Conservation (phyloP, 2,113 vertebrate genomes). For the Neotragus pygmaeus region DNA sequence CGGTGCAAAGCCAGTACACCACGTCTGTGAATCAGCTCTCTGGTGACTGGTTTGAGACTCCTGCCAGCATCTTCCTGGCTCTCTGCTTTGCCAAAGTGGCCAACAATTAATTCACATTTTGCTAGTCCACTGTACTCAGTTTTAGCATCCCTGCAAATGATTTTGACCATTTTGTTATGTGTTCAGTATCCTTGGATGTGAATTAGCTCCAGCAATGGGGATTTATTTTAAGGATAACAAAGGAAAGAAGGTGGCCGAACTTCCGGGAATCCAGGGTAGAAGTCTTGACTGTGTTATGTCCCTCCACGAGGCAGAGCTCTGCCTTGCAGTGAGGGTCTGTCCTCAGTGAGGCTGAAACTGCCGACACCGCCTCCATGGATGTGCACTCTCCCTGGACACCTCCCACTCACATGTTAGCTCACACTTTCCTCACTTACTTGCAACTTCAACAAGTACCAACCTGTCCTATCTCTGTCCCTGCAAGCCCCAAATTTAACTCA, state of each 20-base stretch:
- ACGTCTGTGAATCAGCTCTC: not conserved
- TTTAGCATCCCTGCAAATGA: rapidly evolving
- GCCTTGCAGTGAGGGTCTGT: rapidly evolving
- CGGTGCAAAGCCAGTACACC: rapidly evolving
- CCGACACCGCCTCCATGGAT: rapidly evolving
- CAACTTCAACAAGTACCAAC: not conserved
- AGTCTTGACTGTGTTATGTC: rapidly evolving
- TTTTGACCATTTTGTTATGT: not conserved
- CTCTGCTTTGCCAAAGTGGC: not conserved
- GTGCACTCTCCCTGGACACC: rapidly evolving
- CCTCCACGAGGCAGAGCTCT: no score
- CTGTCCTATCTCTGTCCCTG: not conserved
- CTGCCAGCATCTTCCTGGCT: not conserved
- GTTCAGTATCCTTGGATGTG: not conserved
- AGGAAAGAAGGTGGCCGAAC: not conserved
- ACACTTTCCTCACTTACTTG: not conserved
- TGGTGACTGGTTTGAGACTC: not conserved
- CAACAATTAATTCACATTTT: not conserved
- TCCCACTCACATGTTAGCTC: not conserved
- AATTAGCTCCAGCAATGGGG: not conserved
- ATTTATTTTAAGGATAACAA: not conserved
- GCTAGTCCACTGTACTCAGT: rapidly evolving
- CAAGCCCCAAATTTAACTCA: not conserved
- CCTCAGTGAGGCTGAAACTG: rapidly evolving
- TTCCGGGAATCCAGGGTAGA: not conserved